These are phyloP conservation scores for Archaeoteleia sp. DNA, from an alignment of 2,888 invertebrate species.

Conservation along the genomic window DNA sequence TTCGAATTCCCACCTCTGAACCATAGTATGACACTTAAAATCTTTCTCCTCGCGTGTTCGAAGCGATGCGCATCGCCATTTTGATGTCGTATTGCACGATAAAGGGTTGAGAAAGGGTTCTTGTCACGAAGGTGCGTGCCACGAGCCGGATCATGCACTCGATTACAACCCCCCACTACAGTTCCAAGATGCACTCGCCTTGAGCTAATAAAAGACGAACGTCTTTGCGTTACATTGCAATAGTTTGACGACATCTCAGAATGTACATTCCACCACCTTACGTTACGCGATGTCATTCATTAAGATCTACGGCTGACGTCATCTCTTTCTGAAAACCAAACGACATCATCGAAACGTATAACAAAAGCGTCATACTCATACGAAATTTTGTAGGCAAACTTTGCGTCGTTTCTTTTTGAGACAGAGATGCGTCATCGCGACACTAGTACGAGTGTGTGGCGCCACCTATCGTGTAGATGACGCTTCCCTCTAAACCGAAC, in stretches of 20 bases:
- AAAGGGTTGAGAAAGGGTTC: slow-evolving; percentile 18
- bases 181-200: slow-evolving; percentile 48
- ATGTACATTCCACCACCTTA: slow-evolving; percentile 10
- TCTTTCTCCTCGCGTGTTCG: slow-evolving; percentile 7
- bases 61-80: too few relatives aligned
- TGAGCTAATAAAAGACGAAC: slow-evolving; percentile 1
- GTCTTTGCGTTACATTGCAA: background rate
- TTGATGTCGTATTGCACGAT: slow-evolving; percentile 41
- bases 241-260: background rate
- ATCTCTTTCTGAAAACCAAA: too few relatives aligned
- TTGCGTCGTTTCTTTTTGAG: too few relatives aligned
- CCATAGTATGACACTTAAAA: slow-evolving; percentile 12
- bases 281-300: too few relatives aligned
- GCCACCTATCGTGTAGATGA: too few relatives aligned
- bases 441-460: too few relatives aligned
- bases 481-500: too few relatives aligned
- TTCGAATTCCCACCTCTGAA: slow-evolving; percentile 17
- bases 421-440: too few relatives aligned
- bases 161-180: slow-evolving; percentile 49
- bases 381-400: too few relatives aligned
- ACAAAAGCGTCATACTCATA: too few relatives aligned
- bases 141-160: slow-evolving; percentile 19
- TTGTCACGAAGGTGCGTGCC: slow-evolving; percentile 20
- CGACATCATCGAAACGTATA: too few relatives aligned
- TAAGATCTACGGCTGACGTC: too few relatives aligned